Base-by-base conservation (phyloP, 2,797 vertebrate genomes). In the Siniperca obscura region DNA sequence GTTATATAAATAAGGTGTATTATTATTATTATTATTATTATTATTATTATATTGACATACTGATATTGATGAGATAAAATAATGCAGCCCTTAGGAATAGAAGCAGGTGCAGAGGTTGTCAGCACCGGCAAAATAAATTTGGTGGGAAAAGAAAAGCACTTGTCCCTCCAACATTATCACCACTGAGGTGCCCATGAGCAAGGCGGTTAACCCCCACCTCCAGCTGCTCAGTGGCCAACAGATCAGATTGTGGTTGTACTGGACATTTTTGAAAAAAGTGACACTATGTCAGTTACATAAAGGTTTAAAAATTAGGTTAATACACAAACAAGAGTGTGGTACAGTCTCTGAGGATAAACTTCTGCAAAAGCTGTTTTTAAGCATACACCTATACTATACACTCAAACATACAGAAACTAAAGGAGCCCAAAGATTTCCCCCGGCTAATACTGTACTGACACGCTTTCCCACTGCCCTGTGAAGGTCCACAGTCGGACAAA, bases 401-500 rank as follows among this genome's bases (percentile, higher is more conserved):
- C 14, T 40, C 55, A 30, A 52, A 73, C 48, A 44, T 36, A 16
- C 22, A 68, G 25, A 48, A 27, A 72, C 42, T 3, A 3, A 13
- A 21, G 38, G 67, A 71, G 46, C 27, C 52, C 17, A 13, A 66
- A 66, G 48, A 52, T 46, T 60, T 62, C 74, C 56, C 70, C 70
- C 59, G 65, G 21, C 70, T 48, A 71, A 65, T 53, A 22, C 77
- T 60, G 52, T 0, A 40, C 82, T 87, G 82, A 89, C 78, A 83
- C 34, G 69, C 65, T 76, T 84, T 81, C 79, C 81, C 74, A 53
- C 48, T 13, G 71, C 7, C 44, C 77, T 19, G 74, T 50, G 76
- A 78, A 73, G 40, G 27, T 53, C 73, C 74, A 66, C 76, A 52
- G 80, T 64, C 56, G 82, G 81, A 88, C 71, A 30, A 42, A 83